phyloP scores from a whole-genome alignment of 1,140 invertebrate genomes.

The Aphaenogaster floridana region DNA sequence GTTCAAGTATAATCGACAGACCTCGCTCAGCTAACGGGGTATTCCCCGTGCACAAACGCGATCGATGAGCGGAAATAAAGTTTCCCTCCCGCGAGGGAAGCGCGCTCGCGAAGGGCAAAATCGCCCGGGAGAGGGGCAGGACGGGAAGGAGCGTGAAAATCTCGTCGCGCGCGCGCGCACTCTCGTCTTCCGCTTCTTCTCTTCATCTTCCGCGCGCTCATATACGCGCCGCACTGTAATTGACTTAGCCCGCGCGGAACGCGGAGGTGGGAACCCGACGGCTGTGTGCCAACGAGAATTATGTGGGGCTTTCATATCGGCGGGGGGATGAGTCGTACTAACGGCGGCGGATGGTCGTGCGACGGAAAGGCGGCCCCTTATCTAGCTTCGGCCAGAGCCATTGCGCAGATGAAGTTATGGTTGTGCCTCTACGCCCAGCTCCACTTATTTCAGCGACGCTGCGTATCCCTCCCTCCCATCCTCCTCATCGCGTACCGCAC shows the following conservation, averaged over 20 bases:
- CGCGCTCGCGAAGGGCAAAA: not conserved
- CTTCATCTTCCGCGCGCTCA: constrained; percentile 42
- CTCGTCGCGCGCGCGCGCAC: not conserved
- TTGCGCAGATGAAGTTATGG: constrained; percentile 66
- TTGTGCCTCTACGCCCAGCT: constrained; percentile 39
- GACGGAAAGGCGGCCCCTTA: constrained; percentile 26
- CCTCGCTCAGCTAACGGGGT: not conserved
- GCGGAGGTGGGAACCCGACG: constrained; percentile 32
- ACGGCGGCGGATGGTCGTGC: constrained; percentile 42
- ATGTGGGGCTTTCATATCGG: constrained; percentile 67
- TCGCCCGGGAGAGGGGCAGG: not conserved
- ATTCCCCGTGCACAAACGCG: constrained; percentile 51
- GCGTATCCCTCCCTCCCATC: not conserved
- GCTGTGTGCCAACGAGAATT: constrained; percentile 59
- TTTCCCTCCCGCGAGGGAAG: constrained; percentile 34
- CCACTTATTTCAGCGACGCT: constrained; percentile 39
- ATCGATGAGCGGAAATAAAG: constrained; percentile 62
- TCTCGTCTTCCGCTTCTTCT: constrained; percentile 23
- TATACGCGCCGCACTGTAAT: constrained; percentile 51
- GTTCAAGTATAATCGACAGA: constrained; percentile 60
- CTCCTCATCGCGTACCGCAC: not conserved
- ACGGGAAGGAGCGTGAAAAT: constrained; percentile 35
- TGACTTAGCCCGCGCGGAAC: constrained; percentile 51
- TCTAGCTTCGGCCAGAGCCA: constrained; percentile 18
- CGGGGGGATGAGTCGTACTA: constrained; percentile 1